Base-by-base conservation (phyloP, 1,140 invertebrate genomes). In the Neodiprion pinetum region DNA sequence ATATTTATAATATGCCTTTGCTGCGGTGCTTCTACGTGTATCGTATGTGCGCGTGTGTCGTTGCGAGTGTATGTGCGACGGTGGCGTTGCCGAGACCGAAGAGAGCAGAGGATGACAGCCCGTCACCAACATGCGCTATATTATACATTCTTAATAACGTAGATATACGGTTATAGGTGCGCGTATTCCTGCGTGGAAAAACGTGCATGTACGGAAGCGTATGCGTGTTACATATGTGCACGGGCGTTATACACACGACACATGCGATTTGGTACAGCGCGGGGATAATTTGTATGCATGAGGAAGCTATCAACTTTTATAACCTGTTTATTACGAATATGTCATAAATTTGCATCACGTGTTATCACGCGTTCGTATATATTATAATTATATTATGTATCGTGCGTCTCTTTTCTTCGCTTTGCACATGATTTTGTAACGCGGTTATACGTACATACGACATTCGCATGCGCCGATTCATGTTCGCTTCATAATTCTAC, bases 241-340 rank as follows among this genome's bases (percentile, higher is more conserved):
- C 8, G 14, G 7, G 70, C 28, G 17, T n/a, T 71, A 47, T 28
- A 70, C 7, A 47, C 69, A 71, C 28, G 1, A 21, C 50, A 14
- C 48, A 48, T n/a, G 49, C 11, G 65, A 71, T 53, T 23, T 17
- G 17, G 48, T 21, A 71, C 28, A 23, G 28, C 17, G 9, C 10
- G 12, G 70, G 23, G 70, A 50, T 23, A 49, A 48, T 70, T 75
- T 67, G 40, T 48, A 71, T 28, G 70, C 48, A 17, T 71, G 10
- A 48, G n/a, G 70, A 71, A 61, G 11, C 8, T 71, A 82, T 82
- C 82, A 76, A 72, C 75, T 81, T 82, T 84, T 81, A 80, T 82
- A 84, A 84, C 83, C 83, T 83, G 83, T 84, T 84, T 82, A 84
- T 84, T 80, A 84, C 81, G 79, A 84, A 84, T 83, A 83, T 83